A percentile compares a stretch with the other conserved stretches of the same genome.
phyloP scores from a whole-genome alignment of 1,140 invertebrate genomes.

The Dolichoris vasculosae region DNA sequence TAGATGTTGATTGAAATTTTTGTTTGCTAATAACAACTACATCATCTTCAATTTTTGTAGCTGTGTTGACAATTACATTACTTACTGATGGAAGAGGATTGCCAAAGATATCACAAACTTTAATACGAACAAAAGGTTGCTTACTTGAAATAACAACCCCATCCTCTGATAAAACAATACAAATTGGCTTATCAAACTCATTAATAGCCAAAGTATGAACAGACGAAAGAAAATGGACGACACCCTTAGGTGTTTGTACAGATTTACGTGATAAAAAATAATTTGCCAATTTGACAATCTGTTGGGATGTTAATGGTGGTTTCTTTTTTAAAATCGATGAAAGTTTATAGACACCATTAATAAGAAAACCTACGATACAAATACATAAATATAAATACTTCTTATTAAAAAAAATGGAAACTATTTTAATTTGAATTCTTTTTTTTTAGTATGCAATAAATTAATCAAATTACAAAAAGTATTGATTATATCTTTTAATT shows the following conservation, averaged over 20 bases:
- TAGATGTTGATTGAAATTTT: slow-evolving; percentile 74
- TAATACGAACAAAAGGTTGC: slow-evolving; percentile 83
- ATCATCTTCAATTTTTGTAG: slow-evolving; percentile 83
- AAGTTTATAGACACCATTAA: slow-evolving; percentile 84
- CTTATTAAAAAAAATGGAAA: too few species aligned
- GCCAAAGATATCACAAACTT: slow-evolving; percentile 91
- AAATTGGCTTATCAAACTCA: slow-evolving; percentile 81
- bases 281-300: slow-evolving; percentile 92
- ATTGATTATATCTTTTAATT: too few species aligned
- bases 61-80: slow-evolving; percentile 84
- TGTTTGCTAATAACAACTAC: slow-evolving; percentile 84
- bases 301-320: slow-evolving; percentile 83
- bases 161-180: slow-evolving; percentile 84
- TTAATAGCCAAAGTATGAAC: slow-evolving; percentile 82
- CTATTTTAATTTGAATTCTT: too few species aligned
- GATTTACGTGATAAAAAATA: slow-evolving; percentile 93
- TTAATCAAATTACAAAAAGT: too few species aligned
- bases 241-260: slow-evolving; percentile 89
- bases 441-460: too few species aligned
- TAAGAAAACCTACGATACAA: slow-evolving; percentile 77
- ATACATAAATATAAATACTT: neutral
- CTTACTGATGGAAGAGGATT: slow-evolving; percentile 78
- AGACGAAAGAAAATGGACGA: slow-evolving; percentile 85
- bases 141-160: slow-evolving; percentile 82
- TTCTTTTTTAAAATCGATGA: slow-evolving; percentile 82